These are phyloP conservation scores for Simalia tracyae DNA, from an alignment of 2,797 vertebrate genomes.

Conservation along the genomic window DNA sequence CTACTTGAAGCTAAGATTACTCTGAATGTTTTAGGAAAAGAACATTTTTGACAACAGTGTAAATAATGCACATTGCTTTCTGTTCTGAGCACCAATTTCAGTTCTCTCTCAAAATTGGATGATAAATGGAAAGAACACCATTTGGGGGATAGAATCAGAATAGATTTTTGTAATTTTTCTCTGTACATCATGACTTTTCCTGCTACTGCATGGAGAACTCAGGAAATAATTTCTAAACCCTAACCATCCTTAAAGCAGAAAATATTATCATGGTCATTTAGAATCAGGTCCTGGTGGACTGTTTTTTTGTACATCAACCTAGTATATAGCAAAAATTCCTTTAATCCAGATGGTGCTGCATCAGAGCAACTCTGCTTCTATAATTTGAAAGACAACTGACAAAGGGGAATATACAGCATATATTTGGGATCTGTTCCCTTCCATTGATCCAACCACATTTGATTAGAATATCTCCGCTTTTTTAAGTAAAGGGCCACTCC, in stretches of 20 bases:
- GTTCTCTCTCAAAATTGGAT: not conserved
- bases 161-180: not conserved
- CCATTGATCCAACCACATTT: not conserved
- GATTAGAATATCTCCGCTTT: not conserved
- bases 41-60: not conserved
- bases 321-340: not conserved
- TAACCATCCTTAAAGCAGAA: not conserved
- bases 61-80: not conserved
- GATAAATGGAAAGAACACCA: not conserved
- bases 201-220: not conserved
- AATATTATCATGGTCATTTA: not conserved
- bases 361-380: not conserved
- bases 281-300: not conserved
- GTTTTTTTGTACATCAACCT: not conserved
- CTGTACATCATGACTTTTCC: not conserved
- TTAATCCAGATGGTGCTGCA: not conserved
- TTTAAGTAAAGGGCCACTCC: not conserved
- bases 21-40: not conserved
- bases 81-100: not conserved
- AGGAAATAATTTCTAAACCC: not conserved
- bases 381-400: not conserved
- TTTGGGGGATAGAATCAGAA: not conserved
- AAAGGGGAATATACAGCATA: not conserved
- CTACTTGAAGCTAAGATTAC: not conserved
- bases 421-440: not conserved